These are phyloP conservation scores for Origma solitaria DNA, from an alignment of 2,113 vertebrate species.

Conservation along the genomic window DNA sequence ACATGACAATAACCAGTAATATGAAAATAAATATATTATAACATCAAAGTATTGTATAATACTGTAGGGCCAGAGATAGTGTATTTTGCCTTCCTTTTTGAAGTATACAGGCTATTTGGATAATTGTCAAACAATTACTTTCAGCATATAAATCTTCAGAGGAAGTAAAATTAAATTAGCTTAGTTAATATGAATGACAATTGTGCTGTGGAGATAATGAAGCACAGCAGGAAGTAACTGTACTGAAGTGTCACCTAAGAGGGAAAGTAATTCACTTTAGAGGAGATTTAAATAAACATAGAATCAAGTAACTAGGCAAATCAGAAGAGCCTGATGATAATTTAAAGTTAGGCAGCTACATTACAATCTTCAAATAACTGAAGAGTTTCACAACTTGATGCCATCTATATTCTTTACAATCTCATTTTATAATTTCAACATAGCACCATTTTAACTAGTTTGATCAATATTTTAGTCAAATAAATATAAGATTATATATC, in stretches of 20 bases:
- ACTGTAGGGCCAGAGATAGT: neutral
- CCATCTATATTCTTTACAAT: neutral
- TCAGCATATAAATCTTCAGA: neutral
- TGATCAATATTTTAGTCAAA: neutral
- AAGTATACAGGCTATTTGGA: neutral
- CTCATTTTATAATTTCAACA: neutral
- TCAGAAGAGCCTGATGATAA: neutral
- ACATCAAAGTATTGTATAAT: neutral
- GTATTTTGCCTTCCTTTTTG: neutral
- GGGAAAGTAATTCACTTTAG: neutral
- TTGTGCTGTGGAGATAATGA: slow-evolving; percentile 24
- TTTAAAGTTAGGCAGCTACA: neutral
- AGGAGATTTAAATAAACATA: neutral
- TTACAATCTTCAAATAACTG: neutral
- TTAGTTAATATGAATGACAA: neutral
- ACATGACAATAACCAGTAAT: neutral
- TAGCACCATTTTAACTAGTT: neutral
- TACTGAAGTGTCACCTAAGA: slow-evolving; percentile 12
- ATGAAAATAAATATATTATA: neutral
- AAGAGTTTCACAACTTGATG: neutral
- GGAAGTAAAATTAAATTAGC: slow-evolving; percentile 30
- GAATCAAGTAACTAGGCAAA: neutral
- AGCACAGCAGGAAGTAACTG: slow-evolving; percentile 21
- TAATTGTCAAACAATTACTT: slow-evolving; percentile 38
- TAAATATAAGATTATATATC: neutral